Evolutionary conservation across 2,113 vertebrate genomes (phyloP), one percentile per base, ranked within the genome.

Genomic region (Petrocephalus microphthalmus): DNA sequence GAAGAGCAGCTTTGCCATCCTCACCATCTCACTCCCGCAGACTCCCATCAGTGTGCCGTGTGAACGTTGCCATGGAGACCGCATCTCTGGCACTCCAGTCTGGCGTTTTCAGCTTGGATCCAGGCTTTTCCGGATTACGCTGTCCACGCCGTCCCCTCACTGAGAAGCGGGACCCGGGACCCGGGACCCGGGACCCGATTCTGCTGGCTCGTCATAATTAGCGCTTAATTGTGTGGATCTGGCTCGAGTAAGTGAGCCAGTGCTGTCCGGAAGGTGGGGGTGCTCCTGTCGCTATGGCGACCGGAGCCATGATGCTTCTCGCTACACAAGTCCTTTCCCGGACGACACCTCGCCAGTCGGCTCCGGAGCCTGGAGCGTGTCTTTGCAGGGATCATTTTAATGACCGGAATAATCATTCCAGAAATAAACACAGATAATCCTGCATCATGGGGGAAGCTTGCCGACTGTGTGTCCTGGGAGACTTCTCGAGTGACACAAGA

Each of bases 61-160:
- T 42, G 64, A 87, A 45, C 49, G 86, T 87, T 87, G 74, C 86
- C 51, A 87, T 87, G 86, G 86, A 74, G 86, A 87, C 19, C 29
- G 64, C 45, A 49, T 52, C 45, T 2, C n/a, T 84, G 82, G 22
- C 82, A 84, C 47, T n/a, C 47, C 20, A 49, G 49, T 51, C 22
- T 49, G 82, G 22, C 49, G 19, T 49, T 51, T 51, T 52, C 45
- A 84, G 82, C 47, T 25, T 13, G 47, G 45, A 84, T 13, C 82
- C 47, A 25, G 20, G 82, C 82, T 25, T 29, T 84, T 25, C 45
- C n/a, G 45, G 25, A 37, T 29, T 74, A 74, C 25, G 15, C 10
- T 7, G 15, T 29, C 67, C 67, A 74, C 15, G 13, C 67, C 13
- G 5, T 37, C 29, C 13, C 67, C 67, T 13, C 25, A 33, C 29